phyloP scores from a whole-genome alignment of 2,113 vertebrate species.

The Hystrix cristata region DNA sequence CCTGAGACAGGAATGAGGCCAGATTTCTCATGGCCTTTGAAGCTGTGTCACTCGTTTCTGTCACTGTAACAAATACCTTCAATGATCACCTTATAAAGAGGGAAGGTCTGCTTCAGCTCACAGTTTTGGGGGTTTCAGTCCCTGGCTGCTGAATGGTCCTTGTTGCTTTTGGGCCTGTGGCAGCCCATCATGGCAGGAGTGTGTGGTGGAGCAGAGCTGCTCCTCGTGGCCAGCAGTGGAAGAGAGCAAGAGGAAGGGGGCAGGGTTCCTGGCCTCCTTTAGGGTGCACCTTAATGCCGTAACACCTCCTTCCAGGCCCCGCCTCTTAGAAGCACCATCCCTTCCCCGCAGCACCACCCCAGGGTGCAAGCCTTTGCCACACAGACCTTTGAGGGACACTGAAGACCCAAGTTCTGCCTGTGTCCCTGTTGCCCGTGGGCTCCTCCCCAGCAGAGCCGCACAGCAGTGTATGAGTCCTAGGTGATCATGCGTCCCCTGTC shows the following conservation, averaged over 20 bases:
- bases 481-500: background rate
- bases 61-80: too few species aligned
- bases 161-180: background rate
- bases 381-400: too few species aligned
- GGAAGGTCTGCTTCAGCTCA: background rate
- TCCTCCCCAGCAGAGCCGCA: rapidly evolving
- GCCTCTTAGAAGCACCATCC: background rate
- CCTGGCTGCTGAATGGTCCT: too few species aligned
- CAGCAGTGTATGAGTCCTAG: rapidly evolving
- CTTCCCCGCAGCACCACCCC: background rate
- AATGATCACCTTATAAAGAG: background rate
- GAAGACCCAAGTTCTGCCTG: background rate
- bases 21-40: background rate
- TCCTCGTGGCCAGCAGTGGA: background rate
- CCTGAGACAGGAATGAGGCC: rapidly evolving
- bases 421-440: background rate
- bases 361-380: background rate
- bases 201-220: background rate
- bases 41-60: background rate
- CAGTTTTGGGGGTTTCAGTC: background rate
- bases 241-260: background rate
- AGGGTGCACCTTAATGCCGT: background rate
- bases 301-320: background rate
- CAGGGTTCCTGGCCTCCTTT: background rate
- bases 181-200: background rate